Evolutionary conservation across 2,797 vertebrate species (phyloP).

Genomic region (Crocidura indochinensis): DNA sequence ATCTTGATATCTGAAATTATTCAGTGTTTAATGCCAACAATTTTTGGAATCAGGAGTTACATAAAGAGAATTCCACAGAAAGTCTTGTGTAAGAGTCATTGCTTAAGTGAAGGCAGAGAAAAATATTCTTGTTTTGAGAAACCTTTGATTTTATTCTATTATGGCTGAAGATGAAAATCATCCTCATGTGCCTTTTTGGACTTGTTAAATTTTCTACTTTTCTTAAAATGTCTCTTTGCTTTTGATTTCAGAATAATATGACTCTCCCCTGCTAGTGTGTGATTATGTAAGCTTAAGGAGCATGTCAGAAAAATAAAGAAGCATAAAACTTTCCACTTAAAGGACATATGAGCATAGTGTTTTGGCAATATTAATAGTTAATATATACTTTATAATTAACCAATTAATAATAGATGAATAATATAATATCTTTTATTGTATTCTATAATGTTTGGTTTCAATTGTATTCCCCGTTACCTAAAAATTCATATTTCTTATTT

Average conservation of each 20-base stretch:
- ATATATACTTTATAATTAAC: slow-evolving; percentile 8
- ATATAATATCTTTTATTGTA: not conserved
- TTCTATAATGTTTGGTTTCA: not conserved
- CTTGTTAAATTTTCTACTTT: slow-evolving; percentile 50
- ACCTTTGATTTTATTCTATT: slow-evolving; percentile 57
- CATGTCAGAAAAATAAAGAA: not conserved
- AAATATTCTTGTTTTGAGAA: slow-evolving; percentile 66
- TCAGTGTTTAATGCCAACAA: slow-evolving; percentile 22
- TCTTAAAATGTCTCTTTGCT: slow-evolving; percentile 14
- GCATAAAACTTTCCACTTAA: slow-evolving; percentile 55
- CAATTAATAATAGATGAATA: slow-evolving; percentile 16
- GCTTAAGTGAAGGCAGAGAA: slow-evolving; percentile 45
- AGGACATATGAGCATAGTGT: not conserved
- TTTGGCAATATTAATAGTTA: not conserved
- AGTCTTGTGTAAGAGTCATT: slow-evolving; percentile 57
- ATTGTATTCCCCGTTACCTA: not conserved
- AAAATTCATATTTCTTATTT: slow-evolving; percentile 28
- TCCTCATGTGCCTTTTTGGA: not conserved
- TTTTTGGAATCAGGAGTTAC: slow-evolving; percentile 60
- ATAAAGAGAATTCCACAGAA: slow-evolving; percentile 59
- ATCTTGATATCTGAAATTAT: slow-evolving; percentile 38
- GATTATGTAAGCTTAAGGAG: not conserved
- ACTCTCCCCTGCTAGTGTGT: not conserved
- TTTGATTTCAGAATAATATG: not conserved
- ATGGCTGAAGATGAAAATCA: slow-evolving; percentile 38